Conservation (phyloP, 2,113 vertebrate genomes). For the Calypte anna region DNA sequence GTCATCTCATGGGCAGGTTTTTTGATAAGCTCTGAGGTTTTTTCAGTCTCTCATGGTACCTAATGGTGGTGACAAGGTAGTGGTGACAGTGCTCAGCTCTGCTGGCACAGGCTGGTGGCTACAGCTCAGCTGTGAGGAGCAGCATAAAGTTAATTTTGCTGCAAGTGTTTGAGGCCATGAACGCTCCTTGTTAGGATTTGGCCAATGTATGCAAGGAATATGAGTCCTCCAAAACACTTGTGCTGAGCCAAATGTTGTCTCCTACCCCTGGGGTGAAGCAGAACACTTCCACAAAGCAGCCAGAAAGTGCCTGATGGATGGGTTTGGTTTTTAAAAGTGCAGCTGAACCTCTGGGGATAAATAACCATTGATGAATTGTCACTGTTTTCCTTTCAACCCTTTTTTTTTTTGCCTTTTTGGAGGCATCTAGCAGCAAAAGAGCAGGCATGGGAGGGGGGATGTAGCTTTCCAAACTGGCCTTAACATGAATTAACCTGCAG, state of each 20-base stretch:
- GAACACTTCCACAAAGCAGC: neutral
- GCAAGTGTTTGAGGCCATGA: neutral
- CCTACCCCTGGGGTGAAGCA: neutral
- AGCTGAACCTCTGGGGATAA: neutral
- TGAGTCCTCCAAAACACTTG: neutral
- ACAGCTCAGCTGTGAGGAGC: neutral
- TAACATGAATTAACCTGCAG: neutral
- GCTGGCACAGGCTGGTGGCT: neutral
- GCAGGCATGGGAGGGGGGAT: rapidly evolving
- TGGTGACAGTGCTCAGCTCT: neutral
- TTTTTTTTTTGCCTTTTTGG: neutral
- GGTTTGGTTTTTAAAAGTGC: neutral
- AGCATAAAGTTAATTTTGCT: neutral
- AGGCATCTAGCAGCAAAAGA: neutral
- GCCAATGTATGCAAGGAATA: neutral
- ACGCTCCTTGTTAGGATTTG: neutral
- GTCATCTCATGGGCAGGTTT: neutral
- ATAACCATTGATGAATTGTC: neutral
- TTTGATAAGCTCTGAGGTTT: neutral
- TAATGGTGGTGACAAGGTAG: neutral
- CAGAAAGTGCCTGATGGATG: neutral
- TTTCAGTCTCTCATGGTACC: neutral
- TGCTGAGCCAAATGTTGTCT: neutral
- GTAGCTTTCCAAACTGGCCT: neutral
- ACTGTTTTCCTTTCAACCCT: neutral